phyloP scores from a whole-genome alignment of 2,113 vertebrate genomes.

The Dolichotis patagonum region DNA sequence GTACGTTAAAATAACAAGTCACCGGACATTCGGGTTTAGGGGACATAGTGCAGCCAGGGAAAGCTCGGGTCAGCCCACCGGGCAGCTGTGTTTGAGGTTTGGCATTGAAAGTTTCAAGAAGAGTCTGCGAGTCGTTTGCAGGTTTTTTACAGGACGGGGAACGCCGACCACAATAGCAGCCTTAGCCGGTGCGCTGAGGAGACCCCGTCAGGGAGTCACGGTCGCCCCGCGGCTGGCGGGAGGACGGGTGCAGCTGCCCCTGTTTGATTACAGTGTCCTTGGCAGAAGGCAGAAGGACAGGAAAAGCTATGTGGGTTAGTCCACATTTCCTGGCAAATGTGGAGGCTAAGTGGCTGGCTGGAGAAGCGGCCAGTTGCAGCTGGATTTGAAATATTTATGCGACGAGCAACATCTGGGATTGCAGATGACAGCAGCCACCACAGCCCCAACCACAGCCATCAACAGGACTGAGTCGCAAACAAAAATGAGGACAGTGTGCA shows the following conservation, averaged over 20 bases:
- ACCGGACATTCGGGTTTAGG: slow-evolving; percentile 63
- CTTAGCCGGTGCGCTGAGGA: neutral
- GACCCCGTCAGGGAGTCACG: neutral
- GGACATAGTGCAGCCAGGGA: slow-evolving; percentile 52
- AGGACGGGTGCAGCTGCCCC: neutral
- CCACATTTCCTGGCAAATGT: neutral
- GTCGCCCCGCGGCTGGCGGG: neutral
- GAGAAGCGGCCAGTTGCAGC: neutral
- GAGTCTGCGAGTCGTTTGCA: neutral
- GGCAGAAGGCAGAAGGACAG: neutral
- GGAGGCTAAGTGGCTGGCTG: neutral
- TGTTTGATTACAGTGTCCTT: neutral
- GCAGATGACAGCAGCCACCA: neutral
- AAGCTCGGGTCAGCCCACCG: slow-evolving; percentile 33
- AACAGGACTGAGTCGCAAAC: neutral
- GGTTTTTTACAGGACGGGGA: neutral
- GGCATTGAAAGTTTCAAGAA: slow-evolving; percentile 2
- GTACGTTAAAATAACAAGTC: slow-evolving; percentile 56
- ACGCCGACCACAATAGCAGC: neutral
- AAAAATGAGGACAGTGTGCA: neutral
- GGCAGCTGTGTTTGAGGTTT: neutral
- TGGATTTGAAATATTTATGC: neutral
- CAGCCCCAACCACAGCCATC: neutral
- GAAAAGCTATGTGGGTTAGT: neutral
- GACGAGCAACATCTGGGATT: neutral